Evolutionary conservation across 2,113 vertebrate genomes (phyloP).

Genomic region (Notothenia rossii): DNA sequence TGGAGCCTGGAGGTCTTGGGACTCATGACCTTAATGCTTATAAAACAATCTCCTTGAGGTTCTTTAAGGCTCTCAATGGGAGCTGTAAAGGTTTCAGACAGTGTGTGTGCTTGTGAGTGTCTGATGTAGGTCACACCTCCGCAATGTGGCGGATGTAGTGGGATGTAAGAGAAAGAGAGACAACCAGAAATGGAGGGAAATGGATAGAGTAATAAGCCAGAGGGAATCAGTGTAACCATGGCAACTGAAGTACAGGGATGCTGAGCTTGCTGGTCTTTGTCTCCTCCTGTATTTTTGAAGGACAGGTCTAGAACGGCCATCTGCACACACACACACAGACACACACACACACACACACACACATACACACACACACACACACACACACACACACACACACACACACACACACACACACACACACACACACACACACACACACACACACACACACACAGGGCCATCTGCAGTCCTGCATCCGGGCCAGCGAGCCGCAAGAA

Average conservation of each 20-base stretch:
- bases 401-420: background rate
- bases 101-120: constrained; percentile 23
- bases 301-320: constrained; percentile 64
- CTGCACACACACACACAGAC: constrained; percentile 48
- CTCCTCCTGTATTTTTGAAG: constrained; percentile 47
- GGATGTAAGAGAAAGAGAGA: constrained; percentile 49
- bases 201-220: constrained; percentile 12
- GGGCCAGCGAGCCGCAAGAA: constrained; percentile 68
- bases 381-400: no score
- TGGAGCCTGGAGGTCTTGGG: constrained; percentile 19
- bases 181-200: constrained; percentile 14
- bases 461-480: constrained; percentile 77
- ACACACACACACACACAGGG: background rate
- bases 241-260: constrained; percentile 72
- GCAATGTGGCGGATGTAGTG: constrained; percentile 49
- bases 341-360: constrained; percentile 36
- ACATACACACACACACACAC: constrained; percentile 23
- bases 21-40: constrained; percentile 27
- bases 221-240: constrained; percentile 69
- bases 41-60: constrained; percentile 46
- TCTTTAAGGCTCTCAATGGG: constrained; percentile 38
- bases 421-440: background rate
- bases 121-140: constrained; percentile 76
- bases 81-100: constrained; percentile 25
- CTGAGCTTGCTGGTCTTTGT: constrained; percentile 70